Percentiles rank a stretch among this genome's conserved stretches.
Evolutionary conservation across 37 sponge, comb jelly and placozoan species (phyloP).

Genomic region (Eunapius fragilis): DNA sequence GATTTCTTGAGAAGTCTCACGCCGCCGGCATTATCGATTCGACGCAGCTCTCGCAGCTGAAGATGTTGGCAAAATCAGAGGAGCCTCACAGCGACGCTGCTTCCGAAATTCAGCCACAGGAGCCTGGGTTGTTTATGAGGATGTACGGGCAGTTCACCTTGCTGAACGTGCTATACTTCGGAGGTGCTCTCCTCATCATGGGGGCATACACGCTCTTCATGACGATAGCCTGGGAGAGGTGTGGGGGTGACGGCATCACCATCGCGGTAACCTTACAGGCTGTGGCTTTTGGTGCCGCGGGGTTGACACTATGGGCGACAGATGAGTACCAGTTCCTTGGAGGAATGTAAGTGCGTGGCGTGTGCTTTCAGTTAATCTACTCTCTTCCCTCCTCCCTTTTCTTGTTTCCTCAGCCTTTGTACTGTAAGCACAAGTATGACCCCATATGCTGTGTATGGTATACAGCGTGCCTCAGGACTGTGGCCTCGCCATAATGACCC

Average conservation of each 20-base stretch:
- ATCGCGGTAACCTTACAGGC: constrained; percentile 15
- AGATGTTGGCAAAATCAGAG: background rate
- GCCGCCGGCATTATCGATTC: constrained; percentile 9
- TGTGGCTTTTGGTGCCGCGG: background rate
- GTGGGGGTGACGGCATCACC: constrained; percentile 6
- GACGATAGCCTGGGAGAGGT: constrained; percentile 42
- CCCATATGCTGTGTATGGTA: constrained; percentile 17
- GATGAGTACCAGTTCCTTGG: constrained; percentile 38
- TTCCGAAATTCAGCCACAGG: background rate
- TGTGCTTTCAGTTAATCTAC: background rate
- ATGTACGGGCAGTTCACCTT: constrained; percentile 51
- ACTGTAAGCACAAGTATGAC: constrained; percentile 29
- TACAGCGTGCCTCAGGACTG: constrained; percentile 1
- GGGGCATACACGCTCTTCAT: constrained; percentile 48
- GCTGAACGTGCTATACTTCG: constrained; percentile 53
- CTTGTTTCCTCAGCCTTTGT: constrained; percentile 9
- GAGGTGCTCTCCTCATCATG: constrained; percentile 44
- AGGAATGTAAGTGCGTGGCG: constrained; percentile 33
- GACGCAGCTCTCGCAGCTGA: constrained; percentile 1
- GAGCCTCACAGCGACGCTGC: background rate
- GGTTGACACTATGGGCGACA: constrained; percentile 26
- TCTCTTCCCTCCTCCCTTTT: background rate
- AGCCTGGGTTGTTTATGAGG: constrained; percentile 12
- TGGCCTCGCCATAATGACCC: constrained; percentile 51
- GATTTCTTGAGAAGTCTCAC: constrained; percentile 7